A percentile compares a stretch with the other conserved stretches of the same genome.
Evolutionary conservation across 2,113 vertebrate species (phyloP).

Genomic region (Periophthalmus modestus): DNA sequence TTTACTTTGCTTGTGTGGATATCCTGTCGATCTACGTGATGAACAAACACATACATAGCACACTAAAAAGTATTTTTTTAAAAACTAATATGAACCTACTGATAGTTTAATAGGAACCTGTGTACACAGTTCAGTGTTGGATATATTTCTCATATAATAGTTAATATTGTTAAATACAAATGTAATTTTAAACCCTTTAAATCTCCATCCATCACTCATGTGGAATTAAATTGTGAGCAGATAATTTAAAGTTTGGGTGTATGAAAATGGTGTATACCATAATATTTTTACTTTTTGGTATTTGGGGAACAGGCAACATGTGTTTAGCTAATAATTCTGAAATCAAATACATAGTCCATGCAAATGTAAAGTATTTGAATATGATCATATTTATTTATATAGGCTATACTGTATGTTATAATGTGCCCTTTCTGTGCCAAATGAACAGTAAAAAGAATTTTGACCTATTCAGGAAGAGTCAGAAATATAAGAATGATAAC

Average conservation of each 20-base stretch:
- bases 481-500: neutral
- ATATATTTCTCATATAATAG: too few relatives aligned
- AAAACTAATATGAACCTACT: neutral
- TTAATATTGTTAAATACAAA: neutral
- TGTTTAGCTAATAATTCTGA: neutral
- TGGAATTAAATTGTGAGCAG: neutral
- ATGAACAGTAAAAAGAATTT: neutral
- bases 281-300: neutral
- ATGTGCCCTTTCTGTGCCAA: neutral
- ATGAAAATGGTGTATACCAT: neutral
- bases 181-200: neutral
- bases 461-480: neutral
- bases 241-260: neutral
- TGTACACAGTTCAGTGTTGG: too few relatives aligned
- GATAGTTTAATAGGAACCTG: neutral
- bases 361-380: too few relatives aligned
- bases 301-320: neutral
- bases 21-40: conserved; percentile 68
- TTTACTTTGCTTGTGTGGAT: conserved; percentile 99
- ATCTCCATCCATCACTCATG: neutral
- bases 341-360: neutral
- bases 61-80: neutral
- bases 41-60: conserved; percentile 70
- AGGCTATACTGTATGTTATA: neutral
- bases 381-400: neutral